Conservation (phyloP, 2,113 vertebrate species). For the Chionis minor region DNA sequence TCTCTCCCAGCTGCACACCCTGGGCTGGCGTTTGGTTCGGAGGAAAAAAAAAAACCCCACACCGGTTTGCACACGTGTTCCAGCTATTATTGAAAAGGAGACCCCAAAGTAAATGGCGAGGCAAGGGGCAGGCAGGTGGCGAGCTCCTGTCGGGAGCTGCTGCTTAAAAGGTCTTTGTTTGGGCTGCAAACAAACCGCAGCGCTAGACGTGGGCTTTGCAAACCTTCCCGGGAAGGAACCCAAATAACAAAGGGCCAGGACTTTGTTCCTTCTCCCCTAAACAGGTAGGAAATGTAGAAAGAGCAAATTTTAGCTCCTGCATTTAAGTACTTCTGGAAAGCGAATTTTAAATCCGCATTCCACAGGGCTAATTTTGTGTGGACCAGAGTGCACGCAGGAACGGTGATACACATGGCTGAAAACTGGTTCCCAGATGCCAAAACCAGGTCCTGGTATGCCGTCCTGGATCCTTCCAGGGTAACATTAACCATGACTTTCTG, state of each 20-base stretch:
- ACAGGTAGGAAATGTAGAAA: constrained; percentile 60
- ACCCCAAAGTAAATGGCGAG: background rate
- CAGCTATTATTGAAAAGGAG: constrained; percentile 33
- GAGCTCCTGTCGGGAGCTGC: constrained; percentile 31
- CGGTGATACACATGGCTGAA: constrained; percentile 53
- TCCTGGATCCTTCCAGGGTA: constrained; percentile 49
- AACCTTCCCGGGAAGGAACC: background rate
- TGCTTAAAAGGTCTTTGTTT: constrained; percentile 30
- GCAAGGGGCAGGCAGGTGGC: constrained; percentile 62
- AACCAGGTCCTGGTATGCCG: constrained; percentile 60
- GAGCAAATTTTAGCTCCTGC: constrained; percentile 39
- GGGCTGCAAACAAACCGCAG: background rate
- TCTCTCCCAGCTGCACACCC: constrained; percentile 53
- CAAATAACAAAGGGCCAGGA: constrained; percentile 23
- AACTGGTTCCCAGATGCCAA: constrained; percentile 50
- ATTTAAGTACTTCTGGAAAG: constrained; percentile 34
- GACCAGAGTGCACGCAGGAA: constrained; percentile 5
- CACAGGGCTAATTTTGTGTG: constrained; percentile 53
- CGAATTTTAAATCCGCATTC: constrained; percentile 11
- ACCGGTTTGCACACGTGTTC: constrained; percentile 32
- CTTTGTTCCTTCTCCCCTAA: background rate
- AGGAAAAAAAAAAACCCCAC: background rate
- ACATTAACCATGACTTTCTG: constrained; percentile 32
- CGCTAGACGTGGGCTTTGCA: background rate
- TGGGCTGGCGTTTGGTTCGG: background rate